Base-by-base conservation (phyloP, 2,113 vertebrate genomes). In the Speoplatyrhinus poulsoni region DNA sequence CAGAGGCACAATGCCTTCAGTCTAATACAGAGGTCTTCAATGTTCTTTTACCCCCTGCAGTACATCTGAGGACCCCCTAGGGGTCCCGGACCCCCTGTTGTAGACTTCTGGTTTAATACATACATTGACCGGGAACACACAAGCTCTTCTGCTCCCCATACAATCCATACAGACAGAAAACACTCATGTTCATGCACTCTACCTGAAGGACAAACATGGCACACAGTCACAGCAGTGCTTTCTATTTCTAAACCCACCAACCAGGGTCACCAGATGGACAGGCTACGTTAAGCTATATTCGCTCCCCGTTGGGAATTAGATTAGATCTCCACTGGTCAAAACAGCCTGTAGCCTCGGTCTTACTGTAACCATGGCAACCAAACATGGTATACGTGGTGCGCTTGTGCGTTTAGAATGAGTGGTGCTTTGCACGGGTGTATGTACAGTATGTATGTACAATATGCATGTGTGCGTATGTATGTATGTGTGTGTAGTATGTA, bases 331-430 rank as follows among this genome's bases (percentile, higher is more conserved):
- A 6, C 32, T 70, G 11, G 46, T 76, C 47, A 2, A 41, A 67
- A 17, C 19, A 49, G 48, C 6, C 3, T 2, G 9, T 15, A 32
- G 9, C 5, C 12, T 47, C 6, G 13, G 46, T 41, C 68, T 17
- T 59, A 50, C 26, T 26, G 16, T 50, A 77, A 67, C 77, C 61
- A 70, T 72, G 67, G 59, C 58, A 81, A 69, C 48, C 32, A 41
- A 54, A 62, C 66, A 66, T 7, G 0, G 3, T 3, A 15, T 54
- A n/a, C 13, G 13, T 41, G 36, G 52, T 53, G 52, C 12, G 11
- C 12, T 12, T 15, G 52, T 53, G 52, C 12, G 13, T 53, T 41
- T 41, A 41, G 52, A 53, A n/a, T 53, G 50, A 17, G 16, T 26
- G 41, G 6, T 26, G 32, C n/a, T 52, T 48, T 15, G 61, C n/a